Conservation (phyloP, 2,888 invertebrate species). For the Taphrorychus bicolor region DNA sequence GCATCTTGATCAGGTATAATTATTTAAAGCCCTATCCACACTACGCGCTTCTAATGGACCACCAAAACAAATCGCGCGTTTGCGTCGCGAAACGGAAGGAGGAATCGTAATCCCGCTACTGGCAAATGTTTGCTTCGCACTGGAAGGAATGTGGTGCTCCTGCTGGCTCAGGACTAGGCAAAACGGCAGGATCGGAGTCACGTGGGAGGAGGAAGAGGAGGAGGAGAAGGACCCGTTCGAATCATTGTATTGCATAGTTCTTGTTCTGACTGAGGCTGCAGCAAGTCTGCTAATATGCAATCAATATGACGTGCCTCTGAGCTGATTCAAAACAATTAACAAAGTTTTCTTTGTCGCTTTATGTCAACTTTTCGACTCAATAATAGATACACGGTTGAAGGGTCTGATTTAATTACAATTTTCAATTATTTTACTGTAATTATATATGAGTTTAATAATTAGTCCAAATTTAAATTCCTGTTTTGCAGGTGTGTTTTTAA, state of each 20-base stretch:
- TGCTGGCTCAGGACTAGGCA: conserved; percentile 22
- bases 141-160: conserved; percentile 19
- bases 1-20: too few species aligned
- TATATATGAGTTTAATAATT: too few species aligned
- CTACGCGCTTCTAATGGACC: too few species aligned
- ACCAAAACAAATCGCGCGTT: conserved; percentile 7
- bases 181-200: conserved; percentile 14
- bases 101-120: conserved; percentile 16
- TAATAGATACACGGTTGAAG: too few species aligned
- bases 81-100: conserved; percentile 11
- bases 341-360: background rate
- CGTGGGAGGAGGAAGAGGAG: conserved; percentile 3
- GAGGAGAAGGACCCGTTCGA: background rate
- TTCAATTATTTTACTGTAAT: too few species aligned
- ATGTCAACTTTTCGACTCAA: too few species aligned
- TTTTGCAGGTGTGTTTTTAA: too few species aligned
- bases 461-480: too few species aligned
- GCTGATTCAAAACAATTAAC: background rate
- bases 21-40: too few species aligned
- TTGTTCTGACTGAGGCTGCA: background rate
- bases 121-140: conserved; percentile 22
- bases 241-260: background rate
- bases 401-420: too few species aligned
- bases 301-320: background rate
- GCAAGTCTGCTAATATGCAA: background rate